A percentile compares a stretch with the other conserved stretches of the same genome.
Evolutionary conservation across 2,797 vertebrate genomes (phyloP).

Genomic region (Natrix natrix): DNA sequence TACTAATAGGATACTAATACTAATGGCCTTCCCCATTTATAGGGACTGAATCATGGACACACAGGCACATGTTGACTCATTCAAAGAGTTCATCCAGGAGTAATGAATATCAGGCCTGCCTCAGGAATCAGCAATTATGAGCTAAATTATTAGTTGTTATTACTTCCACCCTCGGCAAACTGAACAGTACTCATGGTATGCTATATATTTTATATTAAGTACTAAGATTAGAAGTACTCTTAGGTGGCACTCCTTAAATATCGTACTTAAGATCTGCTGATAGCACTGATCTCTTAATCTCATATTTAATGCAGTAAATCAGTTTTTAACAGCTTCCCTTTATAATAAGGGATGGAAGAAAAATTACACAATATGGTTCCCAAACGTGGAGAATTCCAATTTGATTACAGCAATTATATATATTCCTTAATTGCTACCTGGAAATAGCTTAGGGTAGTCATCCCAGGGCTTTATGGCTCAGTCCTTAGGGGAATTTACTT

Average conservation of each 20-base stretch:
- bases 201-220: background rate
- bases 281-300: background rate
- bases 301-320: background rate
- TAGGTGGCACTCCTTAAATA: background rate
- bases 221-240: background rate
- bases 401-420: background rate
- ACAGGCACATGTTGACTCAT: background rate
- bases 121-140: background rate
- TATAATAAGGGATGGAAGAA: background rate
- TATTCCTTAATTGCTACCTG: background rate
- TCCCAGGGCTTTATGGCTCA: background rate
- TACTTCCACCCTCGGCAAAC: background rate
- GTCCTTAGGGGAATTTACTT: background rate
- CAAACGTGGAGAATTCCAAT: background rate
- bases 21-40: background rate
- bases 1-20: background rate
- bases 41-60: background rate
- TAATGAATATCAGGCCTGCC: background rate
- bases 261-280: background rate
- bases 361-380: background rate
- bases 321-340: background rate
- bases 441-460: background rate
- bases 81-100: background rate
- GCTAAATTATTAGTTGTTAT: background rate
- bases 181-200: background rate